Conservation (phyloP, 2,797 vertebrate genomes). For the Enteromius mattozi region DNA sequence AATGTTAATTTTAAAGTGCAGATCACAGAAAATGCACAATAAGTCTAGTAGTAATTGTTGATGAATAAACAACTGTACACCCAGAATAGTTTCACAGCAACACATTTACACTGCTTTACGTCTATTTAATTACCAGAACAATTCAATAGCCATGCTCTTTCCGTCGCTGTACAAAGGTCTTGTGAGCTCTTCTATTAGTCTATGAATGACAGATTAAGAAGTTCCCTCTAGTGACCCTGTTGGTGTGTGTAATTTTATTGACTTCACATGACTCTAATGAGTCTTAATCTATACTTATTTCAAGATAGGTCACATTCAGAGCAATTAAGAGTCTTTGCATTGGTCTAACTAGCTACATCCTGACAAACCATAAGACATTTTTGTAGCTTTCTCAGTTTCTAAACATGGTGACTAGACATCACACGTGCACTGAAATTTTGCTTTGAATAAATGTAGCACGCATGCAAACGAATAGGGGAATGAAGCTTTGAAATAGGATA, state of each 20-base stretch:
- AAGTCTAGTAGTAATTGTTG: not conserved
- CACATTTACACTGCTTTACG: not conserved
- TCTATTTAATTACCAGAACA: not conserved
- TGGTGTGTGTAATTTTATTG: conserved; percentile 49
- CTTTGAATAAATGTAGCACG: not conserved
- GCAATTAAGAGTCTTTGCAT: not conserved
- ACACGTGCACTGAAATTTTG: not conserved
- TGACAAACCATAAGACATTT: not conserved
- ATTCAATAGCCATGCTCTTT: not conserved
- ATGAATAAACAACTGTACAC: not conserved
- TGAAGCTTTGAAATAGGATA: too few species aligned
- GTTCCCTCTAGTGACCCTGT: not conserved
- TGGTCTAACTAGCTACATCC: not conserved
- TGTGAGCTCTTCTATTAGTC: conserved; percentile 61
- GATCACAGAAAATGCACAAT: not conserved
- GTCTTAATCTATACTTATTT: conserved; percentile 9
- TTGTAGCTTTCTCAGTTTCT: not conserved
- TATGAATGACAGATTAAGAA: conserved; percentile 47
- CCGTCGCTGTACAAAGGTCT: not conserved
- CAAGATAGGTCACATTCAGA: not conserved
- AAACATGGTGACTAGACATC: not conserved
- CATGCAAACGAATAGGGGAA: not conserved
- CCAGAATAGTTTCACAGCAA: not conserved
- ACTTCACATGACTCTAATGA: conserved; percentile 65
- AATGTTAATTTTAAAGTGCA: not conserved